Conservation (phyloP, 1,140 invertebrate genomes). For the Acromyrmex charruanus region DNA sequence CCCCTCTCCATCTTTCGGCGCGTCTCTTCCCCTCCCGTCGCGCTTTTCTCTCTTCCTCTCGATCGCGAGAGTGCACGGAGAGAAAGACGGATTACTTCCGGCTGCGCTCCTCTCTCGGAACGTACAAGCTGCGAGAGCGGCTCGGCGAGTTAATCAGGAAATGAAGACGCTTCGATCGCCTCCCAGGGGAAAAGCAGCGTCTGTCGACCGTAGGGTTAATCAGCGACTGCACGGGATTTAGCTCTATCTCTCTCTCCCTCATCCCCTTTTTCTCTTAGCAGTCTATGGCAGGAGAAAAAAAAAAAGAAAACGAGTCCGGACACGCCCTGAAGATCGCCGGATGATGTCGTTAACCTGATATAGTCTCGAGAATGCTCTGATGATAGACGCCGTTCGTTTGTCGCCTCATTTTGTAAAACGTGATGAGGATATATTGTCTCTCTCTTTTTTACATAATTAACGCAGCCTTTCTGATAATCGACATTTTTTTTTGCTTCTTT, state of each 20-base stretch:
- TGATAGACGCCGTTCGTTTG: constrained; percentile 2
- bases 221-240: constrained; percentile 61
- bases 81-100: constrained; percentile 80
- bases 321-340: constrained; percentile 36
- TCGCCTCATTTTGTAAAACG: constrained; percentile 30
- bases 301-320: constrained; percentile 50
- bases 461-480: background rate
- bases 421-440: background rate
- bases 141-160: constrained; percentile 72
- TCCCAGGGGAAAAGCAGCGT: constrained; percentile 65
- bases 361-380: constrained; percentile 30
- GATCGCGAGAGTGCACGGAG: constrained; percentile 62
- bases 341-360: constrained; percentile 58
- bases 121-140: constrained; percentile 24
- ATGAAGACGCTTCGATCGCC: constrained; percentile 75
- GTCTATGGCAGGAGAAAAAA: constrained; percentile 37
- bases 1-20: background rate
- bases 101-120: constrained; percentile 53
- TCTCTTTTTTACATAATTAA: background rate
- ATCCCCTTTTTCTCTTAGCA: constrained; percentile 4
- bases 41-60: constrained; percentile 26
- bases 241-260: constrained; percentile 22
- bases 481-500: constrained; percentile 6
- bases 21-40: background rate
- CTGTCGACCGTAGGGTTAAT: constrained; percentile 70